Percentiles rank a stretch among this genome's conserved stretches.
Conservation (phyloP, 2,113 vertebrate genomes). For the Muscicapa adusta region DNA sequence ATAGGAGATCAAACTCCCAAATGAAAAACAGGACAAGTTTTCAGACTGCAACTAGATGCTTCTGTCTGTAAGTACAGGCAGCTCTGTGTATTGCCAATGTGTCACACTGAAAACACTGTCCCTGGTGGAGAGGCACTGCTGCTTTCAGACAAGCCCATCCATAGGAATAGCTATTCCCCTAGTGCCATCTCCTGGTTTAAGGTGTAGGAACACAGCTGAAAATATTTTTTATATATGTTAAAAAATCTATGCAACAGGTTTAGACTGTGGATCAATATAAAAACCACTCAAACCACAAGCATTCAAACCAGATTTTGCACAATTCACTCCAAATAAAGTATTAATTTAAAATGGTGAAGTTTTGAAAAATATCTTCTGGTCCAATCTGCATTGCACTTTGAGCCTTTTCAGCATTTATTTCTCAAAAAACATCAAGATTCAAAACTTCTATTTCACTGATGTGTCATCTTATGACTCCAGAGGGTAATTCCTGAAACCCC, state of each 20-base stretch:
- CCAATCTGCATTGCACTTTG: fast-evolving
- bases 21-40: not conserved
- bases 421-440: not conserved
- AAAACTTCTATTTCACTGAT: not conserved
- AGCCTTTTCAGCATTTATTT: not conserved
- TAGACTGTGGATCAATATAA: not conserved
- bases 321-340: not conserved
- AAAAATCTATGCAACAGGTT: not conserved
- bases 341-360: not conserved
- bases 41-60: not conserved
- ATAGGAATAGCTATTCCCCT: not conserved
- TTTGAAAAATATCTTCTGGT: not conserved
- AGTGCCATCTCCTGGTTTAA: conserved; percentile 35
- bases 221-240: not conserved
- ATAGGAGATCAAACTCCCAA: not conserved
- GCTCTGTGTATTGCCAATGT: not conserved
- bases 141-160: not conserved
- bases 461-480: not conserved
- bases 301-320: not conserved
- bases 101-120: fast-evolving
- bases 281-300: fast-evolving
- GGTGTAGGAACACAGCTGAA: not conserved
- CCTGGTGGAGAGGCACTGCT: fast-evolving
- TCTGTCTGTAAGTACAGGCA: not conserved
- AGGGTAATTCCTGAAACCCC: not conserved